Percentiles rank a stretch among this genome's conserved stretches.
Evolutionary conservation across 1,140 invertebrate species (phyloP).

Genomic region (Periplaneta americana): DNA sequence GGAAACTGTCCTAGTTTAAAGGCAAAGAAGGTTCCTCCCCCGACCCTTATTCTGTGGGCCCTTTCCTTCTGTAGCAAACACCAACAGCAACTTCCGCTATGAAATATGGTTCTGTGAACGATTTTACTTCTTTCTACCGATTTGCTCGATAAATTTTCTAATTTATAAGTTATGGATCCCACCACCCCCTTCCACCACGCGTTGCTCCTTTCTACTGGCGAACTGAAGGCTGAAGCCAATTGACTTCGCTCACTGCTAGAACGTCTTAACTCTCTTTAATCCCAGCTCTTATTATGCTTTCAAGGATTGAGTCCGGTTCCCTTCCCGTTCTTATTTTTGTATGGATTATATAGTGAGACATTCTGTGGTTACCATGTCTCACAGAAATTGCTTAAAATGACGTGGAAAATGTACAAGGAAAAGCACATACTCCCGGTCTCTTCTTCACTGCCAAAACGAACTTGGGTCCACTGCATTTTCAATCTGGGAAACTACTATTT

Average conservation of each 20-base stretch:
- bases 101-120: not conserved
- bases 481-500: no score
- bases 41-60: not conserved
- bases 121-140: not conserved
- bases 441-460: no score
- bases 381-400: no score
- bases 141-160: not conserved
- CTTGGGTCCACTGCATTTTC: no score
- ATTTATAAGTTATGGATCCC: not conserved
- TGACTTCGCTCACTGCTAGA: not conserved
- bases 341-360: not conserved
- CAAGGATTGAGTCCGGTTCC: no score
- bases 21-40: not conserved
- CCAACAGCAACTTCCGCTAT: not conserved
- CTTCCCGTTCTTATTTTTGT: no score
- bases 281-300: not conserved
- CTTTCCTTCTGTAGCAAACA: not conserved
- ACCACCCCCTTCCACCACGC: not conserved
- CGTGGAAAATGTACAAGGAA: no score
- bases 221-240: not conserved
- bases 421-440: no score
- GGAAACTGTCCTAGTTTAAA: not conserved
- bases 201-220: not conserved
- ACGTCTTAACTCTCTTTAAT: not conserved
- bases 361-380: no score